Conservation (phyloP, 2,797 vertebrate species). For the Perodicticus potto region DNA sequence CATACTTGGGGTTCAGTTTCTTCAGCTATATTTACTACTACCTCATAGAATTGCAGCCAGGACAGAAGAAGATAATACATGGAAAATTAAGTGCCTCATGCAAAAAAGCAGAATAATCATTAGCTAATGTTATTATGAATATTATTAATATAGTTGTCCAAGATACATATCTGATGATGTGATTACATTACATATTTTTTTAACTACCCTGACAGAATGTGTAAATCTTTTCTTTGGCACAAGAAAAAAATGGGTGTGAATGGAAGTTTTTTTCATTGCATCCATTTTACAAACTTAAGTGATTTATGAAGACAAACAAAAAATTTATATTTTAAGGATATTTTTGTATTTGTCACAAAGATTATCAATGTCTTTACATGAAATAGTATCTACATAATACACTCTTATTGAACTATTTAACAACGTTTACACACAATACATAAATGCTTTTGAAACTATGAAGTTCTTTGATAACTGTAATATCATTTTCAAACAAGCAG, state of each 20-base stretch:
- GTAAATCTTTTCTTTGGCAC: constrained; percentile 29
- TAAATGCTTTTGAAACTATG: constrained; percentile 65
- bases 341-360: constrained; percentile 62
- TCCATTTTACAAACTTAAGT: constrained; percentile 54
- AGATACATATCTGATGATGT: background rate
- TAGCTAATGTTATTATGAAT: background rate
- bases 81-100: background rate
- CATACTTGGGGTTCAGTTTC: background rate
- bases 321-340: constrained; percentile 49
- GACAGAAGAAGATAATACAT: constrained; percentile 1
- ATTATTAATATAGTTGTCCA: constrained; percentile 23
- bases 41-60: background rate
- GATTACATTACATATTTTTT: constrained; percentile 4
- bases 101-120: constrained; percentile 18
- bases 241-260: background rate
- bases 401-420: constrained; percentile 81
- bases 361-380: constrained; percentile 62
- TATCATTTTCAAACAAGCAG: constrained; percentile 78
- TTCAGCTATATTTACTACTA: background rate
- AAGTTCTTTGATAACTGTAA: constrained; percentile 70
- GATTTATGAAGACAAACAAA: constrained; percentile 24
- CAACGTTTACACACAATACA: constrained; percentile 85
- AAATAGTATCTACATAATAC: constrained; percentile 63
- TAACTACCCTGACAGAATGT: constrained; percentile 9
- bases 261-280: constrained; percentile 31